Evolutionary conservation across 2,113 vertebrate genomes (phyloP).

Genomic region (Lota lota): DNA sequence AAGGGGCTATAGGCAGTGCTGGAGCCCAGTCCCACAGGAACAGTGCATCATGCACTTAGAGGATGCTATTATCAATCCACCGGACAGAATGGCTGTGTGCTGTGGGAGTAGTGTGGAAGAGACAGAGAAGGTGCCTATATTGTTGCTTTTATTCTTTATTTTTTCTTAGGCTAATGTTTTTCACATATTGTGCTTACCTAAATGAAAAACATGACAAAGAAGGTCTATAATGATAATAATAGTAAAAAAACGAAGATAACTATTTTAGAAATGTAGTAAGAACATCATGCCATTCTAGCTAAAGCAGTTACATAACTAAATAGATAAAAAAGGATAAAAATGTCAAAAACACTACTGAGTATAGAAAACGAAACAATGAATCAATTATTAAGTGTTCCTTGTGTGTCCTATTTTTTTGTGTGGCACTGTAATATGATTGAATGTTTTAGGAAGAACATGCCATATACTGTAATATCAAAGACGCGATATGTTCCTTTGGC

Average conservation of each 20-base stretch:
- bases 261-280: slow-evolving; percentile 30
- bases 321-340: slow-evolving; percentile 19
- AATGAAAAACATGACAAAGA: slow-evolving; percentile 31
- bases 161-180: slow-evolving; percentile 41
- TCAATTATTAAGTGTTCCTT: slow-evolving; percentile 39
- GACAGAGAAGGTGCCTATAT: slow-evolving; percentile 49
- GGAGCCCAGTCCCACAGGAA: slow-evolving; percentile 40
- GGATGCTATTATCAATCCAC: slow-evolving; percentile 29
- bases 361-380: slow-evolving; percentile 31
- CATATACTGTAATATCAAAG: slow-evolving; percentile 63
- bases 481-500: slow-evolving; percentile 50
- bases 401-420: slow-evolving; percentile 33
- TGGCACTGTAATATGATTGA: slow-evolving; percentile 54
- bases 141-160: slow-evolving; percentile 29
- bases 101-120: slow-evolving; percentile 8
- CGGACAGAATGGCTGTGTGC: slow-evolving; percentile 25
- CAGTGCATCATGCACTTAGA: slow-evolving; percentile 48
- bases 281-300: slow-evolving; percentile 53
- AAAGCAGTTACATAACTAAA: slow-evolving; percentile 15
- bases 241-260: slow-evolving; percentile 1
- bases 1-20: slow-evolving; percentile 25
- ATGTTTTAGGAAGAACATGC: slow-evolving; percentile 64
- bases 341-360: slow-evolving; percentile 52
- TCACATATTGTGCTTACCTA: slow-evolving; percentile 50
- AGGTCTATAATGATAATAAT: slow-evolving; percentile 20